Evolutionary conservation across 1,140 invertebrate species (phyloP).

Genomic region (Adelges cooleyi): DNA sequence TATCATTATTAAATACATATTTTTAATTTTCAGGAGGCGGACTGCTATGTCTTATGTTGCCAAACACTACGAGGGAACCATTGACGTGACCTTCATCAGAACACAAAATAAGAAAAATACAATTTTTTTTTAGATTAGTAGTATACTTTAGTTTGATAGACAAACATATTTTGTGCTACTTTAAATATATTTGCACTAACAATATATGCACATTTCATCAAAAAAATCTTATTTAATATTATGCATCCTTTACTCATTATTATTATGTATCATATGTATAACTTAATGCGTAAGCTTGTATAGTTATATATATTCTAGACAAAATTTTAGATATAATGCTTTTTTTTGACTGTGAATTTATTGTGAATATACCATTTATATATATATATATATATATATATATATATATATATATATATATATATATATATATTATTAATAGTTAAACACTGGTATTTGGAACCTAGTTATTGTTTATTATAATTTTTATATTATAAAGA

Average conservation of each 20-base stretch:
- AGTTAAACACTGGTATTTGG: too few species aligned
- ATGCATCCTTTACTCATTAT: constrained; percentile 6
- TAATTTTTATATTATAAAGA: too few species aligned
- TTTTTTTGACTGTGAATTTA: constrained; percentile 16
- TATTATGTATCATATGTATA: constrained; percentile 2
- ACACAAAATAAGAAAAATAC: neutral
- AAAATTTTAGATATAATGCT: neutral
- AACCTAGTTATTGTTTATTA: too few species aligned
- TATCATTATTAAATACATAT: too few species aligned
- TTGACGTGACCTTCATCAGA: constrained; percentile 49
- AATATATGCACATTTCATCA: constrained; percentile 7
- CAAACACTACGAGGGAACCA: constrained; percentile 71
- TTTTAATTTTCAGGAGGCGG: constrained; percentile 50
- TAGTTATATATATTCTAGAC: constrained; percentile 7
- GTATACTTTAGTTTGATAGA: neutral
- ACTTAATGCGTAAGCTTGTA: neutral
- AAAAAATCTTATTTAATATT: neutral
- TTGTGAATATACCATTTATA: constrained; percentile 22
- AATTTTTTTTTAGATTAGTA: neutral
- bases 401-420: too few species aligned
- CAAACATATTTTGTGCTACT: neutral
- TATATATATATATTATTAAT: too few species aligned
- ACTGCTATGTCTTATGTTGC: constrained; percentile 68
- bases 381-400: too few species aligned
- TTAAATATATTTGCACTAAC: neutral